These are phyloP conservation scores for Platynereis dumerilii DNA, from an alignment of 2,888 invertebrate species.

Conservation along the genomic window DNA sequence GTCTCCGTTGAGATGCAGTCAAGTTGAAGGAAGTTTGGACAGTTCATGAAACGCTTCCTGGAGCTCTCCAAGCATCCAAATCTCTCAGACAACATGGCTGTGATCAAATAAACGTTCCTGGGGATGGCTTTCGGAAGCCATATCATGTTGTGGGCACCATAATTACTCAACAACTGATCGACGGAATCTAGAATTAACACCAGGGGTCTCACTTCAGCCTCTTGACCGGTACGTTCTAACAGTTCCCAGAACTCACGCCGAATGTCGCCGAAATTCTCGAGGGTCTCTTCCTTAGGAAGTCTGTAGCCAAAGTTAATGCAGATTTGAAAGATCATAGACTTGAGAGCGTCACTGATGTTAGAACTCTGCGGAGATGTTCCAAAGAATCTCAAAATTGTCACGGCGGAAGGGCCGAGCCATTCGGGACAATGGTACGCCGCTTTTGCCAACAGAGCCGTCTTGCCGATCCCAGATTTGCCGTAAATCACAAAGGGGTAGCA, in stretches of 20 bases:
- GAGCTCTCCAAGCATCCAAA: slow-evolving; percentile 23
- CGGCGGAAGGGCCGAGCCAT: slow-evolving; percentile 27
- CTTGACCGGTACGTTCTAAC: slow-evolving; percentile 6
- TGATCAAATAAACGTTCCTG: slow-evolving; percentile 29
- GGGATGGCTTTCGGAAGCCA: slow-evolving; percentile 38
- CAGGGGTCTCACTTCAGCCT: slow-evolving; percentile 11
- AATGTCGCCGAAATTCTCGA: slow-evolving; percentile 26
- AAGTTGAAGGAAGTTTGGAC: slow-evolving; percentile 27
- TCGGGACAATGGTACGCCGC: slow-evolving; percentile 17
- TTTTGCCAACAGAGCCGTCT: slow-evolving; percentile 36
- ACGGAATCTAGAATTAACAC: slow-evolving; percentile 39
- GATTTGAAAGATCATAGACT: slow-evolving; percentile 42
- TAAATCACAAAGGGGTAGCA: slow-evolving; percentile 31
- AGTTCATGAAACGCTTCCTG: slow-evolving; percentile 5
- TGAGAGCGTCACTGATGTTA: slow-evolving; percentile 35
- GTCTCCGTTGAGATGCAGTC: slow-evolving; percentile 23
- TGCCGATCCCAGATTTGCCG: slow-evolving; percentile 38
- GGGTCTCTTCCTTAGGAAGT: slow-evolving; percentile 11
- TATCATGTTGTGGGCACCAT: slow-evolving; percentile 31
- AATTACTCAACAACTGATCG: slow-evolving; percentile 33
- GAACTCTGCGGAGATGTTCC: slow-evolving; percentile 46
- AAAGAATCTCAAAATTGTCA: slow-evolving; percentile 41
- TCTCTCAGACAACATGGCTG: slow-evolving; percentile 29
- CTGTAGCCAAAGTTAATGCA: slow-evolving; percentile 10
- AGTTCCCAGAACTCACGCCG: slow-evolving; percentile 22